A percentile compares a stretch with the other conserved stretches of the same genome.
These are phyloP conservation scores for Dinoponera quadriceps DNA, from an alignment of 1,140 invertebrate genomes.

Conservation along the genomic window DNA sequence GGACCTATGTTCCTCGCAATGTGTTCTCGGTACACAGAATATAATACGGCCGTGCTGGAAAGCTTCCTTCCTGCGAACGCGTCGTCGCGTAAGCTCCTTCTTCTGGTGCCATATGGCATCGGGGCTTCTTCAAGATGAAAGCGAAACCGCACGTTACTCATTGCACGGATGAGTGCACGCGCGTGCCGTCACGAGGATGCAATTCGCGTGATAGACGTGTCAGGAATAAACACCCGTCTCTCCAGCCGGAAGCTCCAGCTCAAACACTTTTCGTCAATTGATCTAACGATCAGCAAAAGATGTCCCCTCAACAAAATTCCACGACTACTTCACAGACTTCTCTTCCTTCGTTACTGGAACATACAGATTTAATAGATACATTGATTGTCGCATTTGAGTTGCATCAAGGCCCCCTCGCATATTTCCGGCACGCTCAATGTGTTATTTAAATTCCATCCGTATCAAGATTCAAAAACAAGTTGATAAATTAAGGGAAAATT, in stretches of 20 bases:
- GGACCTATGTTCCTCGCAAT: constrained; percentile 65
- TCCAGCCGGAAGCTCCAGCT: not conserved
- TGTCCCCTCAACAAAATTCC: not conserved
- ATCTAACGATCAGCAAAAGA: not conserved
- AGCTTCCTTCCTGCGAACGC: constrained; percentile 78
- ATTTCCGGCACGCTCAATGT: not conserved
- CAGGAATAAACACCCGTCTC: not conserved
- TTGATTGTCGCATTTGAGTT: not conserved
- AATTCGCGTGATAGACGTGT: constrained; percentile 50
- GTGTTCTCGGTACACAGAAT: constrained; percentile 72
- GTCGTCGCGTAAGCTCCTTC: constrained; percentile 50
- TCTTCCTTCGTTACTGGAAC: not conserved
- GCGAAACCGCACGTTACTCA: constrained; percentile 65
- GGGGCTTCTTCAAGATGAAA: constrained; percentile 67
- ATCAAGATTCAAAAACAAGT: not conserved
- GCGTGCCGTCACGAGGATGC: constrained; percentile 55
- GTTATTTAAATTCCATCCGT: not conserved
- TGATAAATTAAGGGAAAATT: not conserved
- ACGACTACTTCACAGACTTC: not conserved
- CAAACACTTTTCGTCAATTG: constrained; percentile 10
- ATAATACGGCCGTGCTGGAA: constrained; percentile 77
- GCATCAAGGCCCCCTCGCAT: not conserved
- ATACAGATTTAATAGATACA: not conserved
- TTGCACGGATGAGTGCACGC: constrained; percentile 42
- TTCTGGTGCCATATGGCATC: constrained; percentile 51